phyloP scores from a whole-genome alignment of 53 echinoderm and acorn worm species.

The Mesocentrotus franciscanus region DNA sequence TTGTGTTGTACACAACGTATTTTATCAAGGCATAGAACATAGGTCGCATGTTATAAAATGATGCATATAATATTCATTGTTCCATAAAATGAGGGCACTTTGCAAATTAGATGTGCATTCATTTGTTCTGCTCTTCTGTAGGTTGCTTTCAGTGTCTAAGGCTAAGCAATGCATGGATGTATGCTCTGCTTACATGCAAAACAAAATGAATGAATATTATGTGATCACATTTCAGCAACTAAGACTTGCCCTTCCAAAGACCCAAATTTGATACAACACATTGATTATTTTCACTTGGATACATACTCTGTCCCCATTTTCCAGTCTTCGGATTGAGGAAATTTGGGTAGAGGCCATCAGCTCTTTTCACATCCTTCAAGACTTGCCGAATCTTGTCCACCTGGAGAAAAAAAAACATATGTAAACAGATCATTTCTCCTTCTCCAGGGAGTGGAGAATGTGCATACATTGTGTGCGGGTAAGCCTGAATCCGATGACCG shows the following conservation, averaged over 20 bases:
- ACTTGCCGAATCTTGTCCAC: constrained; percentile 86
- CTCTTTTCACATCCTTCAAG: constrained; percentile 78
- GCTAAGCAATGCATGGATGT: too few relatives aligned
- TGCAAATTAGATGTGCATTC: too few relatives aligned
- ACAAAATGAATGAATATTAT: neutral
- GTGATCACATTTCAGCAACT: neutral
- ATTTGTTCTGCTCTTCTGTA: too few relatives aligned
- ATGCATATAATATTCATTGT: too few relatives aligned
- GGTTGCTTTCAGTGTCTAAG: neutral
- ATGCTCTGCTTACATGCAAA: neutral
- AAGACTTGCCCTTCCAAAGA: too few relatives aligned
- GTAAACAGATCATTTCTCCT: neutral
- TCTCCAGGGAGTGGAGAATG: too few relatives aligned
- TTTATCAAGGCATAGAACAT: too few relatives aligned
- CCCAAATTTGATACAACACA: neutral
- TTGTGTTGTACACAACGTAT: too few relatives aligned
- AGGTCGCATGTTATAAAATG: too few relatives aligned
- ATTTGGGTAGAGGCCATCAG: constrained; percentile 94
- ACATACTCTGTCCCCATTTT: constrained; percentile 99
- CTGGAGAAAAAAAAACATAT: constrained; percentile 69
- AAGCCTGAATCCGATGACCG: too few relatives aligned
- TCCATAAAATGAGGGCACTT: too few relatives aligned
- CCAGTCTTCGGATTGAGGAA: constrained; percentile 98
- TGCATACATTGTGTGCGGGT: too few relatives aligned
- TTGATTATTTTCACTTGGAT: neutral